Conservation (phyloP, 1,140 invertebrate genomes). For the Brachionus sp. region DNA sequence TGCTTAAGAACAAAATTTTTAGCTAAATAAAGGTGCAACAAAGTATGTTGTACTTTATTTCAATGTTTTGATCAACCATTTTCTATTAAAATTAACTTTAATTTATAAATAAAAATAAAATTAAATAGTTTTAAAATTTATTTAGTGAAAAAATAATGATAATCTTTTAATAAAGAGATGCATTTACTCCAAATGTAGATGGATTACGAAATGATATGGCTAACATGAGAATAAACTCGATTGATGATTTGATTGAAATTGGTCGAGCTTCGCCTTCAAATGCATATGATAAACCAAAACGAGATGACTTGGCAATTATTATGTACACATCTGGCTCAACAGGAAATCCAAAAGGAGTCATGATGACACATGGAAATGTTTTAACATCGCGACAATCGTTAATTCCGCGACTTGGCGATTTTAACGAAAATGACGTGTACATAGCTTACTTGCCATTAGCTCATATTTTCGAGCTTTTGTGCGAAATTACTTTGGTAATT, state of each 20-base stretch:
- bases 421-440: constrained; percentile 73
- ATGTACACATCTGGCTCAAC: constrained; percentile 62
- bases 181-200: background rate
- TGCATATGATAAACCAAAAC: background rate
- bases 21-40: no score
- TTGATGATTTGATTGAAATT: constrained; percentile 10
- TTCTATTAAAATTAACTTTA: no score
- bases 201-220: background rate
- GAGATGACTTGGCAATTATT: constrained; percentile 58
- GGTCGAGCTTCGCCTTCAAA: background rate
- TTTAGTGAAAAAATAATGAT: no score
- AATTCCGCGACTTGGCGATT: background rate
- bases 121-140: no score
- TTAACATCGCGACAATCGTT: constrained; percentile 65
- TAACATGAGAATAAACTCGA: background rate
- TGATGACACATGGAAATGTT: constrained; percentile 80
- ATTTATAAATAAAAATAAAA: no score
- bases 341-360: constrained; percentile 61
- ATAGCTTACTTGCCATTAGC: constrained; percentile 93
- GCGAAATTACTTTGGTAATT: constrained; percentile 63
- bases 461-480: constrained; percentile 89
- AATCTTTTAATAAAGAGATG: constrained; percentile 7
- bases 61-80: no score
- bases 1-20: no score
- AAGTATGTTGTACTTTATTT: no score